These are phyloP conservation scores for Rhynchopsitta pachyrhyncha DNA, from an alignment of 2,113 vertebrate genomes.

Conservation along the genomic window DNA sequence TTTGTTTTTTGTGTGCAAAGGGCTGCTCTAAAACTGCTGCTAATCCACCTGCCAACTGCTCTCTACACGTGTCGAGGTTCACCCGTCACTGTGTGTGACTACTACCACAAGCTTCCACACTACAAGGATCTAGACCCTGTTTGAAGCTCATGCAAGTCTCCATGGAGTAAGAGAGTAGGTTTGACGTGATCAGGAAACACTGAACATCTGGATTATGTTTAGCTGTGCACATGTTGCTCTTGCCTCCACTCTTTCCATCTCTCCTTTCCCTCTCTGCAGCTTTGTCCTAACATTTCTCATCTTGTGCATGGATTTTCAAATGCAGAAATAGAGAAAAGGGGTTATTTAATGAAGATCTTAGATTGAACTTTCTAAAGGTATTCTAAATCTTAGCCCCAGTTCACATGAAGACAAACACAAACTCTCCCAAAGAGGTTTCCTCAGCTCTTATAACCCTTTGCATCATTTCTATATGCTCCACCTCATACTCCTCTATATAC, in stretches of 20 bases:
- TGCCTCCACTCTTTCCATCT: not conserved
- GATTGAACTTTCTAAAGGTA: not conserved
- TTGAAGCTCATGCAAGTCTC: not conserved
- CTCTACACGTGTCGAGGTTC: rapidly evolving
- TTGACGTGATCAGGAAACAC: not conserved
- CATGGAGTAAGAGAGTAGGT: not conserved
- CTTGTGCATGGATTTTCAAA: not conserved
- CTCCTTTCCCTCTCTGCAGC: not conserved
- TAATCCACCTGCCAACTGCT: not conserved
- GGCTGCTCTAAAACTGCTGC: not conserved
- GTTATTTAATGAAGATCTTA: not conserved
- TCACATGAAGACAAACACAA: not conserved
- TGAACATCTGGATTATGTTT: not conserved
- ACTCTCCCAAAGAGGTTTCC: not conserved
- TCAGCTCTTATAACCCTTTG: not conserved
- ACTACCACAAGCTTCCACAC: not conserved
- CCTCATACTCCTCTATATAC: not conserved
- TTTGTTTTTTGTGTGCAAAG: not conserved
- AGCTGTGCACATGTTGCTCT: not conserved
- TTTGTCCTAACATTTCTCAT: not conserved
- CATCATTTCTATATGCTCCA: not conserved
- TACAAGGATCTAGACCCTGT: not conserved
- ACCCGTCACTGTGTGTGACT: not conserved
- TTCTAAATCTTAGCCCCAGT: not conserved
- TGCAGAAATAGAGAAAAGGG: not conserved